Evolutionary conservation across 2,888 invertebrate genomes (phyloP).

Genomic region (Amiota minor): DNA sequence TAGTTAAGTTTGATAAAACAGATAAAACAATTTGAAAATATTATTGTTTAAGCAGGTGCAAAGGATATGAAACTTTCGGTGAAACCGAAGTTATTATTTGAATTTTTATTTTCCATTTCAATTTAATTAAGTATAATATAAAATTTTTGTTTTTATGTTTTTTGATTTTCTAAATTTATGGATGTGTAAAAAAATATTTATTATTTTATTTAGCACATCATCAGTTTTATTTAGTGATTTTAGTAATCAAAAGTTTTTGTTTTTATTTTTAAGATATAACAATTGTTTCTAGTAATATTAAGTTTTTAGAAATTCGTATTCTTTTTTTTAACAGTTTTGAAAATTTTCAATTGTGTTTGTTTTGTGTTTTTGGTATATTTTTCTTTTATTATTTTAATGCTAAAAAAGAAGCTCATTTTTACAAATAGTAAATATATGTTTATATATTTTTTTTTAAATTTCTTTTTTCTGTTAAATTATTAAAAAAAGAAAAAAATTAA

Average conservation of each 20-base stretch:
- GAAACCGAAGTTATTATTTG: background rate
- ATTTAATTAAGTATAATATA: background rate
- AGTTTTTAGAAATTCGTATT: conserved; percentile 58
- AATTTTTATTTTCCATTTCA: background rate
- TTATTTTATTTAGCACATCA: too few relatives aligned
- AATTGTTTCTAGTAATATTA: conserved; percentile 47
- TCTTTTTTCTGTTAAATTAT: conserved; percentile 28
- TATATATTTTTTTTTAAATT: conserved; percentile 25
- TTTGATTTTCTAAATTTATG: too few relatives aligned
- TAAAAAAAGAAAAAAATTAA: conserved; percentile 27
- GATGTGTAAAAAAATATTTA: too few relatives aligned
- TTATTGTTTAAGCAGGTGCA: too few relatives aligned
- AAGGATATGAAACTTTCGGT: too few relatives aligned
- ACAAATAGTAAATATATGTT: conserved; percentile 26
- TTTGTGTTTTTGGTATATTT: conserved; percentile 6
- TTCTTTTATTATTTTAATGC: conserved; percentile 28
- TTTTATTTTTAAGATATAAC: conserved; percentile 45
- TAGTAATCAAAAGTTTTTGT: background rate
- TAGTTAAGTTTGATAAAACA: too few relatives aligned
- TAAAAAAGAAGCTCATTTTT: conserved; percentile 53
- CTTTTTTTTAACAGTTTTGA: conserved; percentile 50
- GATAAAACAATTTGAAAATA: too few relatives aligned
- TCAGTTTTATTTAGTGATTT: too few relatives aligned
- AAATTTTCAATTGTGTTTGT: conserved; percentile 31
- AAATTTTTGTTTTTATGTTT: too few relatives aligned